A percentile compares a stretch with the other conserved stretches of the same genome.
phyloP scores from a whole-genome alignment of 2,113 vertebrate genomes.

The Sinosuthora webbiana region DNA sequence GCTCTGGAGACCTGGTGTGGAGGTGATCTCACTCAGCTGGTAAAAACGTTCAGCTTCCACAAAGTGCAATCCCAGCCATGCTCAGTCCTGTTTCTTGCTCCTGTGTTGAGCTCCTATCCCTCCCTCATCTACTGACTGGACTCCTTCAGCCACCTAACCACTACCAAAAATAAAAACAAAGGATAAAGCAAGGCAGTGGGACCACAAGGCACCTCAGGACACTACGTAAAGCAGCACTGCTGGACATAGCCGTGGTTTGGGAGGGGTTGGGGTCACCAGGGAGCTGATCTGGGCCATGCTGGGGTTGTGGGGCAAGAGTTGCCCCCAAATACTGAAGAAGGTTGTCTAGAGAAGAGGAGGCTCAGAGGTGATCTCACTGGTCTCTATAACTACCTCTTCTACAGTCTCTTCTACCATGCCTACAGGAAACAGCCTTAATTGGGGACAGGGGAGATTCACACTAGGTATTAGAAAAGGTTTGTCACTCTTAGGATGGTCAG shows the following conservation, averaged over 20 bases:
- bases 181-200: neutral
- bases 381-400: neutral
- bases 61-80: neutral
- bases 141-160: neutral
- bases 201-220: rapidly evolving
- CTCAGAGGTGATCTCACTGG: neutral
- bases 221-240: rapidly evolving
- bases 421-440: neutral
- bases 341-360: neutral
- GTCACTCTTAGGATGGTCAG: neutral
- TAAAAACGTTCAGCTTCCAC: neutral
- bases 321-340: neutral
- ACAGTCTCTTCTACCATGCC: neutral
- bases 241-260: neutral
- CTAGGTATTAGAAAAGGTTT: neutral
- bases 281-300: neutral
- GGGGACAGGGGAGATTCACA: neutral
- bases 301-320: rapidly evolving
- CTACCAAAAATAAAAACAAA: neutral
- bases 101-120: neutral
- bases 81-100: neutral
- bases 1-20: neutral
- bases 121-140: neutral
- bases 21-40: rapidly evolving
- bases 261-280: neutral